A percentile compares a stretch with the other conserved stretches of the same genome.
These are phyloP conservation scores for Accipiter virgatus DNA, from an alignment of 2,113 vertebrate genomes.

Conservation along the genomic window DNA sequence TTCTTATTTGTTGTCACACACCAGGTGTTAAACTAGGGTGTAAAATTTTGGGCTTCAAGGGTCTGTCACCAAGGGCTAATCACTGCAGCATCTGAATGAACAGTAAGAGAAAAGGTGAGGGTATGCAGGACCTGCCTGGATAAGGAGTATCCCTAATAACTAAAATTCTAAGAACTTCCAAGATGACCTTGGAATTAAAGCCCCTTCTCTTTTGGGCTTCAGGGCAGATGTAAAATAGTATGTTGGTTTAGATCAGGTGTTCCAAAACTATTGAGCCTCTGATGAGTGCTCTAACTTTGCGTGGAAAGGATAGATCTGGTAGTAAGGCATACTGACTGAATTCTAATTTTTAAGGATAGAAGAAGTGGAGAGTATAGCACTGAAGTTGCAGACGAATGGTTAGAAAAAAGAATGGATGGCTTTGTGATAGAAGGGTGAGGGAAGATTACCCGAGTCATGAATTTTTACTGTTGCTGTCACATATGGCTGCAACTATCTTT, in stretches of 20 bases:
- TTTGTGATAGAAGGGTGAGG: neutral
- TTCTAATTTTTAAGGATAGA: neutral
- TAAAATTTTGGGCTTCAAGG: neutral
- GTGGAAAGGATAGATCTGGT: fast-evolving
- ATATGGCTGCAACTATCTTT: neutral
- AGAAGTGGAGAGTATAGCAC: neutral
- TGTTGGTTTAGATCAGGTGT: neutral
- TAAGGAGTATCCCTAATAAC: neutral
- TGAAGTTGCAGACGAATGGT: neutral
- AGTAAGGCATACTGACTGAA: neutral
- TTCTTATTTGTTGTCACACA: neutral
- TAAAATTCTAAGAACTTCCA: neutral
- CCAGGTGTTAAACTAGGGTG: neutral
- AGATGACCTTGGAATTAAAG: neutral
- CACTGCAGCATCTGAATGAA: neutral
- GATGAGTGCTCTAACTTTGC: neutral
- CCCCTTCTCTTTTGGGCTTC: neutral
- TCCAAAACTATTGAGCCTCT: neutral
- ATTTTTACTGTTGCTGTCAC: neutral
- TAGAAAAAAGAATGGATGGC: neutral
- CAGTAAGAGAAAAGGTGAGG: neutral
- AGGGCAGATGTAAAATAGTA: neutral
- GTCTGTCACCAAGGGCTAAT: neutral
- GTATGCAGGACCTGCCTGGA: neutral
- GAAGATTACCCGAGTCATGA: neutral